Conservation (phyloP, 53 echinoderm and acorn worm genomes). For the Paracentrotus lividus region DNA sequence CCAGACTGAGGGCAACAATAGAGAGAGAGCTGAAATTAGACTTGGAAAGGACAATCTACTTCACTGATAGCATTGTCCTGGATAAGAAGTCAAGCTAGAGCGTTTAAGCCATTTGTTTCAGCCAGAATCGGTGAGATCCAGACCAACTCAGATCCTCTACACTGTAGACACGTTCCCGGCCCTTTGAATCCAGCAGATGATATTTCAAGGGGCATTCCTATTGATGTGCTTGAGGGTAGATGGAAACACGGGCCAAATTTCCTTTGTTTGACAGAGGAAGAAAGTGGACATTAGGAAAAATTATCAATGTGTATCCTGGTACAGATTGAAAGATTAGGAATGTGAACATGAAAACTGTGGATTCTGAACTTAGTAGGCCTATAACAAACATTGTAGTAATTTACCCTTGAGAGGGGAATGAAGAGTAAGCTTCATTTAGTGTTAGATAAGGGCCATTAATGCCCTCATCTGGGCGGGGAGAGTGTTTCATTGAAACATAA, state of each 20-base stretch:
- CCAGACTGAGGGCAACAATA: constrained; percentile 46
- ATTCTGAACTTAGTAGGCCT: background rate
- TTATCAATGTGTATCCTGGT: constrained; percentile 36
- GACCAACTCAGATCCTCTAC: background rate
- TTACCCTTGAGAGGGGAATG: background rate
- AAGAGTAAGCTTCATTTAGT: too few relatives aligned
- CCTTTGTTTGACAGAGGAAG: constrained; percentile 24
- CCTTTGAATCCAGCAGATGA: constrained; percentile 72
- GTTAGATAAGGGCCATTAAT: background rate
- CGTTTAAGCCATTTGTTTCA: constrained; percentile 68
- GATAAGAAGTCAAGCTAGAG: constrained; percentile 58
- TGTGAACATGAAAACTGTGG: background rate
- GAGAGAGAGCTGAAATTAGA: constrained; percentile 31
- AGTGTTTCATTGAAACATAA: background rate
- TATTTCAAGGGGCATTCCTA: constrained; percentile 66
- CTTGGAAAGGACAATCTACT: constrained; percentile 47
- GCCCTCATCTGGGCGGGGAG: background rate
- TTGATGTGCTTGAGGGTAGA: constrained; percentile 33
- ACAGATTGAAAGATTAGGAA: background rate
- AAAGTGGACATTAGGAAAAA: constrained; percentile 10
- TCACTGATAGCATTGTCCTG: constrained; percentile 66
- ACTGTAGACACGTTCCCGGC: constrained; percentile 47
- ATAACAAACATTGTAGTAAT: background rate
- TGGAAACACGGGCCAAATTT: constrained; percentile 77
- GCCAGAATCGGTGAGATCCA: constrained; percentile 53